Conservation (phyloP, 2,797 vertebrate genomes). For the Crenuchus spilurus region DNA sequence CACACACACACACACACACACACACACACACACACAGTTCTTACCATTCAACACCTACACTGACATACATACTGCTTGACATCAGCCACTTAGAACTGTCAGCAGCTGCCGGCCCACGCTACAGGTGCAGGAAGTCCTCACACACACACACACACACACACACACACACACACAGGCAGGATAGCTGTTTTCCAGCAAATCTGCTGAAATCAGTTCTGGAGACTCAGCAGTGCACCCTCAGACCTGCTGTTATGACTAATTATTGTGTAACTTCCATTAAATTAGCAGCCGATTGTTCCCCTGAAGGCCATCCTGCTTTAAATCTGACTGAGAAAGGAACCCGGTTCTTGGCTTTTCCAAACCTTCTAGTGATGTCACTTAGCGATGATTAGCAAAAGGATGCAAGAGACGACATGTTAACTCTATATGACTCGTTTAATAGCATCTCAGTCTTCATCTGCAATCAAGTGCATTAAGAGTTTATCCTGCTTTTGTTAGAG, state of each 20-base stretch:
- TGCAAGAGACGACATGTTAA: no score
- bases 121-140: constrained; percentile 63
- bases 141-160: constrained; percentile 18
- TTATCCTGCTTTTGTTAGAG: no score
- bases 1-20: background rate
- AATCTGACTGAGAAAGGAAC: background rate
- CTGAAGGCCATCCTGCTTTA: background rate
- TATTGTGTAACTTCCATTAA: background rate
- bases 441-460: no score
- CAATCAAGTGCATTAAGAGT: no score
- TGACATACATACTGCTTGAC: constrained; percentile 46
- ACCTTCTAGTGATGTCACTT: no score
- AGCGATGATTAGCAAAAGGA: no score
- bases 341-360: no score
- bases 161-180: constrained; percentile 17
- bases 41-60: constrained; percentile 21
- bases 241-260: background rate
- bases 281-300: background rate
- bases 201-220: background rate
- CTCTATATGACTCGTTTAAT: no score
- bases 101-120: constrained; percentile 60
- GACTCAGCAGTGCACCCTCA: background rate
- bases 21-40: constrained; percentile 5
- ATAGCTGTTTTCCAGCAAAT: constrained; percentile 19
- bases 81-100: constrained; percentile 55